Conservation (phyloP, 2,797 vertebrate genomes). For the Artibeus lituratus region DNA sequence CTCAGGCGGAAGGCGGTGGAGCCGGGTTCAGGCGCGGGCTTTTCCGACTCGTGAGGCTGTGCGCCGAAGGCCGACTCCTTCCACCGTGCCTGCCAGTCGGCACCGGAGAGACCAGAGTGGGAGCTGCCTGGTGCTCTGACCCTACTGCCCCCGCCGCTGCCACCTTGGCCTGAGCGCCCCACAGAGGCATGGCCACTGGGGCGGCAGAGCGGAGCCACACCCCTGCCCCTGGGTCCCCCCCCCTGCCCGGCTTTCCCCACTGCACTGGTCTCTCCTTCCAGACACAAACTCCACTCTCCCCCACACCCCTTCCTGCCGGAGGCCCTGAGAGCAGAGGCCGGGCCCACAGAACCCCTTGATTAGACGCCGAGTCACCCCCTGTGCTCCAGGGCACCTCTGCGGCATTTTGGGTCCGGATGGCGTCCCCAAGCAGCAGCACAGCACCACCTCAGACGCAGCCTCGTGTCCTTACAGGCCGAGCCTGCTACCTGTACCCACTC, state of each 20-base stretch:
- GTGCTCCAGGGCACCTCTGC: background rate
- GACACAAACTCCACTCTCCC: background rate
- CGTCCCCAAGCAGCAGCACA: rapidly evolving
- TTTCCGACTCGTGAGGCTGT: background rate
- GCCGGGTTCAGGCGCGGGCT: background rate
- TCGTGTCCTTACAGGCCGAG: rapidly evolving
- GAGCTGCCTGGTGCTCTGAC: background rate
- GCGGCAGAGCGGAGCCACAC: background rate
- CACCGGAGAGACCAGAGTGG: background rate
- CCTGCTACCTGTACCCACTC: background rate
- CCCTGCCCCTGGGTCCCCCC: background rate
- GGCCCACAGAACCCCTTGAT: background rate
- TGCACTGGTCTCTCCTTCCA: background rate
- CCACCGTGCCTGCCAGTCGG: background rate
- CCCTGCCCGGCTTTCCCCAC: background rate
- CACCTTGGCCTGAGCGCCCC: background rate
- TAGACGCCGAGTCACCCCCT: background rate
- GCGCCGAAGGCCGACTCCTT: background rate
- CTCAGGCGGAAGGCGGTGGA: background rate
- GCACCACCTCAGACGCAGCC: rapidly evolving
- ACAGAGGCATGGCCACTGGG: rapidly evolving
- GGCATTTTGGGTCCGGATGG: rapidly evolving
- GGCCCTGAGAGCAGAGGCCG: background rate
- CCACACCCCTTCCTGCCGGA: background rate
- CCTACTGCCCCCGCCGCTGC: background rate